Evolutionary conservation across 2,797 vertebrate species (phyloP), one percentile per base, ranked within the genome.

Genomic region (Neosilurus mollespiculum): DNA sequence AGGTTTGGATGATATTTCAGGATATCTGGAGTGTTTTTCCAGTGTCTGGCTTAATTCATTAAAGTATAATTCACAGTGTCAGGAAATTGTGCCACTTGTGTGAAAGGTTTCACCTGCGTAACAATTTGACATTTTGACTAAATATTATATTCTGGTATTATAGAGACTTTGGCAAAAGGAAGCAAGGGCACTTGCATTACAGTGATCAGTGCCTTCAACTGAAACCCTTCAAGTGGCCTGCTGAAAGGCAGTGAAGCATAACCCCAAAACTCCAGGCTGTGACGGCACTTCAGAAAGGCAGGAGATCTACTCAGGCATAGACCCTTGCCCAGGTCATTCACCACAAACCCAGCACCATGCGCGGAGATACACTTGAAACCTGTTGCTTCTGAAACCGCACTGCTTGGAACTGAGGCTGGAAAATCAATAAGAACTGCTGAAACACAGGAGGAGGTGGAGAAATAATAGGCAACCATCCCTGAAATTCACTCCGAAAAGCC

Each of bases 381-480:
- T 73, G 71, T 62, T 77, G 75, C 83, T 69, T 75, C 51, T 66
- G 34, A 87, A 89, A 85, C 79, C 80, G 14, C 87, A 84, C 37
- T 9, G 75, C 14, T 67, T 86, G 83, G 83, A 83, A 83, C 30
- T 7, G 56, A 66, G 65, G 64, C 78, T 65, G 84, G 81, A 88
- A 88, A 87, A 88, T 87, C 85, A 82, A 87, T 87, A 83, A 83
- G 26, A 43, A 81, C 24, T 73, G 65, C 83, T 79, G 72, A 83
- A 78, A 81, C 70, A 71, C 61, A 51, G 43, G 24, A 49, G 54
- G 61, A 83, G 83, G 86, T 53, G 54, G 69, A 73, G 84, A 56
- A 87, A 83, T 84, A 86, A 84, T 78, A 86, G 77, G 82, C 84
- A 85, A 56, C 82, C 86, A 84, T 84, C 77, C 80, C 80, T 84